phyloP scores from a whole-genome alignment of 2,113 vertebrate species.

The Hassar affinis region DNA sequence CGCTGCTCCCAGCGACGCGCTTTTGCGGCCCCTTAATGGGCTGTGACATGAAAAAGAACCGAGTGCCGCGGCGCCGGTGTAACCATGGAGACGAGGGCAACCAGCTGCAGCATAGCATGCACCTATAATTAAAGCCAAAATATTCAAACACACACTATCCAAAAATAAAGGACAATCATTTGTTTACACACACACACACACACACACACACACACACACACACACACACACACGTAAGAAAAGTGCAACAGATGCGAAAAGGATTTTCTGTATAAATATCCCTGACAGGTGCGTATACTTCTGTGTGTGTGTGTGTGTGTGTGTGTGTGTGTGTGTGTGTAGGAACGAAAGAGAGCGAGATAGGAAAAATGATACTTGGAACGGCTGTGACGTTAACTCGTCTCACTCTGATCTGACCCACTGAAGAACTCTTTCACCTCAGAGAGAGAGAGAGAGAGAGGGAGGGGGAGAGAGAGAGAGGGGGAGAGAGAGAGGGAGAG shows the following conservation, averaged over 20 bases:
- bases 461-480: neutral
- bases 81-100: constrained; percentile 46
- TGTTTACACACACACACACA: no score
- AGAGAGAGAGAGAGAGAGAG: neutral
- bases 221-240: neutral
- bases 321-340: neutral
- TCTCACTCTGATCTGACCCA: neutral
- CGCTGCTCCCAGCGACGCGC: constrained; percentile 37
- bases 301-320: neutral
- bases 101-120: constrained; percentile 32
- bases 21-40: constrained; percentile 49
- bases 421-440: constrained; percentile 23
- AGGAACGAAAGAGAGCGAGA: neutral
- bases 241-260: neutral
- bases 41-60: constrained; percentile 45
- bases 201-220: neutral
- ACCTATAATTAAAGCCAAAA: constrained; percentile 18
- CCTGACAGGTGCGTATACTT: no score
- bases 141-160: constrained; percentile 32
- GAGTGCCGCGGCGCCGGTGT: constrained; percentile 33
- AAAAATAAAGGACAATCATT: neutral
- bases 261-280: neutral
- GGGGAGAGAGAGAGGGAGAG: neutral
- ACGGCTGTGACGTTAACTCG: neutral
- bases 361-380: constrained; percentile 11